Evolutionary conservation across 2,797 vertebrate species (phyloP), one percentile per base, ranked within the genome.

Genomic region (Malacoctenus gilli): DNA sequence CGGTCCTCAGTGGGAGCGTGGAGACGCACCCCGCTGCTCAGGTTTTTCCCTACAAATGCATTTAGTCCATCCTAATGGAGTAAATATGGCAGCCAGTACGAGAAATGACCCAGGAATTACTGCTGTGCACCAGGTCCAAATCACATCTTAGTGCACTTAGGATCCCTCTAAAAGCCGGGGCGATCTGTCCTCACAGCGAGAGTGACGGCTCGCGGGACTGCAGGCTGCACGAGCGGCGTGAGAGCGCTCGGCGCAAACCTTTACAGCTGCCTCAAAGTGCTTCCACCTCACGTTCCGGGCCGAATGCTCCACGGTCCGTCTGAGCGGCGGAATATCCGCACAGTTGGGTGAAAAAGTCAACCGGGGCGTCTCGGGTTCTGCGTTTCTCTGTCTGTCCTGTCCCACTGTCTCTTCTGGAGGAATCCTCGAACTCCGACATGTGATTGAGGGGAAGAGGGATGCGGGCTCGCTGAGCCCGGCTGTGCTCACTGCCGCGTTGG

Each of bases 1-100:
- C 64, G 62, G 70, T 89, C 83, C 73, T 80, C 75, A 88, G 86
- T 87, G 83, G 75, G 58, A 88, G 85, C 86, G 68, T 61, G 83
- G 77, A 61, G 43, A 79, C 80, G 83, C 67, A 54, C 61, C 82
- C 67, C 23, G 1, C 36, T 50, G 63, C 65, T 71, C 53, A 16
- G 35, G 61, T 58, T 58, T 55, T 79, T 77, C 44, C 70, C 80
- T 74, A 85, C 77, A 85, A 90, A 89, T 67, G 47, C 53, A 75
- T 85, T 72, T 62, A 78, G 85, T 86, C 86, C 60, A 73, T 82
- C 53, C 72, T 77, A 82, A 83, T 40, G 4, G 68, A 74, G 85
- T 78, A 80, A 75, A 83, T 75, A 82, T 77, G 75, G 66, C 41
- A 51, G 66, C 49, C 35, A 78, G 75, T 74, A 79, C 16, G 5